These are phyloP conservation scores for Protosalanx chinensis DNA, from an alignment of 2,797 vertebrate species.

Conservation along the genomic window DNA sequence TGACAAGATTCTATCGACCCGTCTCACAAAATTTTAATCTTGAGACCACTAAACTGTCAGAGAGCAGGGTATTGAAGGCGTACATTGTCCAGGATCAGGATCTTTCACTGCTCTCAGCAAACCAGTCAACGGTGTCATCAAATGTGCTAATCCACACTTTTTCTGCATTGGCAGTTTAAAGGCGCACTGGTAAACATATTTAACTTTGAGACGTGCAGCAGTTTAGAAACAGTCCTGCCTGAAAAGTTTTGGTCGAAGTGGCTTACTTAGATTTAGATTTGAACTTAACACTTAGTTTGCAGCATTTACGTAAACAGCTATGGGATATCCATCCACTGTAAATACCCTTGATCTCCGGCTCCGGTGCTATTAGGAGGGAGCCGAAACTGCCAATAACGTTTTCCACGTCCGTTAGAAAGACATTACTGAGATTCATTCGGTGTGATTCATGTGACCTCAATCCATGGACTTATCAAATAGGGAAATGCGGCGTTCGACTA, in stretches of 20 bases:
- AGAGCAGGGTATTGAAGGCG: neutral
- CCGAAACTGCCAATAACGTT: neutral
- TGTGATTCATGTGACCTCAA: slow-evolving; percentile 27
- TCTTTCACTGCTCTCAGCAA: slow-evolving; percentile 22
- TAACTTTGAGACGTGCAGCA: neutral
- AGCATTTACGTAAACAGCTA: slow-evolving; percentile 12
- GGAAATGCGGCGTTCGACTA: slow-evolving; percentile 29
- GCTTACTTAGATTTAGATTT: slow-evolving; percentile 5
- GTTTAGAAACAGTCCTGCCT: neutral
- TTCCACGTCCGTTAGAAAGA: neutral
- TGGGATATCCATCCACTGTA: neutral
- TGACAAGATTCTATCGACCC: neutral
- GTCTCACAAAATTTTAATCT: slow-evolving; percentile 3
- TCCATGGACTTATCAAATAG: slow-evolving; percentile 14
- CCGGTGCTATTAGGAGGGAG: slow-evolving; percentile 15
- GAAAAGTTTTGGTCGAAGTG: slow-evolving; percentile 15
- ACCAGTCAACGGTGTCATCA: slow-evolving; percentile 16
- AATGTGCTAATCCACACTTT: slow-evolving; percentile 22
- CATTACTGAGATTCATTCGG: slow-evolving; percentile 29
- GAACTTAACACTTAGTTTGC: no score
- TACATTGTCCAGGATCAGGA: neutral
- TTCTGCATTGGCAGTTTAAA: slow-evolving; percentile 26
- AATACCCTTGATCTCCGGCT: neutral
- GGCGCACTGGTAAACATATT: slow-evolving; percentile 16
- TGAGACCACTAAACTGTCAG: slow-evolving; percentile 3